phyloP scores from a whole-genome alignment of 2,797 vertebrate species.

The Helostoma temminkii region DNA sequence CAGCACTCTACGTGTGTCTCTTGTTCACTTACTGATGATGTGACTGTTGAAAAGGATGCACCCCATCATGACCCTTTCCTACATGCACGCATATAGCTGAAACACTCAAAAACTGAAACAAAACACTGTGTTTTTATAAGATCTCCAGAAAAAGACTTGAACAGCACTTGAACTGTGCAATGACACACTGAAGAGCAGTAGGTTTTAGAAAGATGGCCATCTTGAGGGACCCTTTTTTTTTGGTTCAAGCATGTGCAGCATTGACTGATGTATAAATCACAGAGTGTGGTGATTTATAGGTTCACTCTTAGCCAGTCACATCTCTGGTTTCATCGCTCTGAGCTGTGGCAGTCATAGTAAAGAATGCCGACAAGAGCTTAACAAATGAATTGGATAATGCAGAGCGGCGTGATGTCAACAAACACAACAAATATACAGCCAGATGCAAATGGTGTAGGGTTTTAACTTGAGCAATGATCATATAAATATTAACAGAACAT shows the following conservation, averaged over 20 bases:
- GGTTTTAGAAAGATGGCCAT: background rate
- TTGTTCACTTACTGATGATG: background rate
- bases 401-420: no score
- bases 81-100: background rate
- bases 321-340: background rate
- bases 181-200: background rate
- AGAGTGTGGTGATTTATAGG: background rate
- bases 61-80: background rate
- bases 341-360: background rate
- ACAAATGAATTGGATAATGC: background rate
- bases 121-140: background rate
- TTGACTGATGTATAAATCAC: background rate
- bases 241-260: no score
- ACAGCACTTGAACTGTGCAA: background rate
- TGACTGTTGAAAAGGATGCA: conserved; percentile 4
- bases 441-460: no score
- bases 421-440: no score
- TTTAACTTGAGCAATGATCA: no score
- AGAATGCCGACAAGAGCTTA: background rate
- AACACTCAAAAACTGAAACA: background rate
- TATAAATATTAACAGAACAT: background rate
- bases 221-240: no score
- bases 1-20: background rate
- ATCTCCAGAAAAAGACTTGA: background rate
- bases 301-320: background rate